Conservation (phyloP, 2,113 vertebrate genomes). For the Rhinopomastus cyanomelas region DNA sequence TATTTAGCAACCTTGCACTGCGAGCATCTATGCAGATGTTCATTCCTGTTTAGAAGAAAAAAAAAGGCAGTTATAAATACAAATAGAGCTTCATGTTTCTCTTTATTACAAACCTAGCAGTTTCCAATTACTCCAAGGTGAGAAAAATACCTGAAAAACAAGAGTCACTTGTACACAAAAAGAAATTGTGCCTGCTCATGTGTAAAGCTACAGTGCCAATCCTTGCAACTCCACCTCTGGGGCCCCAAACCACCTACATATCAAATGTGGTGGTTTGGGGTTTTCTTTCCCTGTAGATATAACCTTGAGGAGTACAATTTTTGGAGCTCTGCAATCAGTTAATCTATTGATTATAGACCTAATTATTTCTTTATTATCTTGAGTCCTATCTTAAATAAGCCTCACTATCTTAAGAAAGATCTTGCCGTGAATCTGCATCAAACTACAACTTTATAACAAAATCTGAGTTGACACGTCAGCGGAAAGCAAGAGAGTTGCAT, state of each 20-base stretch:
- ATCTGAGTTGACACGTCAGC: neutral
- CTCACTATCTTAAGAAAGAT: neutral
- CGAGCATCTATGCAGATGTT: conserved; percentile 87
- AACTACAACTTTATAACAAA: neutral
- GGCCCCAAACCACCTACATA: neutral
- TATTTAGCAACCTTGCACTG: conserved; percentile 90
- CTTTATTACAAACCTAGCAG: neutral
- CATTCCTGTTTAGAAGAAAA: conserved; percentile 70
- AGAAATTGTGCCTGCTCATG: neutral
- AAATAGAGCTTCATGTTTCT: neutral
- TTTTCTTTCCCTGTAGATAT: neutral
- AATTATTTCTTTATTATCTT: neutral
- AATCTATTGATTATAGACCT: neutral
- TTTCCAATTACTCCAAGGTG: neutral
- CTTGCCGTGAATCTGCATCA: neutral
- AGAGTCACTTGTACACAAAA: neutral
- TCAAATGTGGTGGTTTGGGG: neutral
- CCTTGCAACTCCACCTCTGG: neutral
- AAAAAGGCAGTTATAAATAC: neutral
- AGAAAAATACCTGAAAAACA: neutral
- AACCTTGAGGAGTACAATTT: neutral
- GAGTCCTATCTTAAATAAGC: neutral
- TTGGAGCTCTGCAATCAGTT: neutral
- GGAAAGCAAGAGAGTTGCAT: neutral
- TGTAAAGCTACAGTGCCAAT: neutral